phyloP scores from a whole-genome alignment of 2,888 invertebrate genomes.

The Ernsta delagoae region DNA sequence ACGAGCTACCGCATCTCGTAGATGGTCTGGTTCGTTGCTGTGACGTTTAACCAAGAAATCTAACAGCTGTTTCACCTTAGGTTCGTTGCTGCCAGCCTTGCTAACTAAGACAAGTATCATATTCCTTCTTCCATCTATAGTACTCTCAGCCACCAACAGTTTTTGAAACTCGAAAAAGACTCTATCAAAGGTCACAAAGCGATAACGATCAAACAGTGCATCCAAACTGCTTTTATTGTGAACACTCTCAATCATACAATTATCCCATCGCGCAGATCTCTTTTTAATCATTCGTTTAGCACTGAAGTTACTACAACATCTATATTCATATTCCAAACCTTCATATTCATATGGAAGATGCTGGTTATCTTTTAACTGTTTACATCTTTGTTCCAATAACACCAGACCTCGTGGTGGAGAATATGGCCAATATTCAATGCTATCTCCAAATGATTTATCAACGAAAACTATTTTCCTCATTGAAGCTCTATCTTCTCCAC shows the following conservation, averaged over 20 bases:
- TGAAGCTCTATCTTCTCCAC: conserved; percentile 47
- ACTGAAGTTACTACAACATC: neutral
- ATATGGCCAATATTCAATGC: conserved; percentile 54
- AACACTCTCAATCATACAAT: neutral
- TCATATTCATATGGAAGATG: conserved; percentile 39
- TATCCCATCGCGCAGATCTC: neutral
- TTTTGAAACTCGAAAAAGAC: conserved; percentile 58
- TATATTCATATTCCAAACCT: neutral
- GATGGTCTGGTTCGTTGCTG: conserved; percentile 59
- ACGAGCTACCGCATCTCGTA: conserved; percentile 63
- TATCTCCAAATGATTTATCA: conserved; percentile 51
- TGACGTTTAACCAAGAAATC: conserved; percentile 52
- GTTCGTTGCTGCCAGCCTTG: conserved; percentile 60
- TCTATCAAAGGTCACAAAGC: conserved; percentile 58
- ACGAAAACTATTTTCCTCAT: conserved; percentile 60
- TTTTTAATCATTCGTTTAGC: neutral
- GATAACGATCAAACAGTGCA: conserved; percentile 60
- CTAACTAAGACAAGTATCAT: conserved; percentile 70
- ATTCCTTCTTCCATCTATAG: conserved; percentile 57
- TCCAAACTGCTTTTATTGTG: conserved; percentile 49
- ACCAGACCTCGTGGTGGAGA: conserved; percentile 29
- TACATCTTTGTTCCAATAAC: conserved; percentile 41
- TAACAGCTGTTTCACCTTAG: conserved; percentile 54
- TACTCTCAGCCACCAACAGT: conserved; percentile 53
- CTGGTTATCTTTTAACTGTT: conserved; percentile 50